Evolutionary conservation across 2,797 vertebrate genomes (phyloP).

Genomic region (Cygnus olor): DNA sequence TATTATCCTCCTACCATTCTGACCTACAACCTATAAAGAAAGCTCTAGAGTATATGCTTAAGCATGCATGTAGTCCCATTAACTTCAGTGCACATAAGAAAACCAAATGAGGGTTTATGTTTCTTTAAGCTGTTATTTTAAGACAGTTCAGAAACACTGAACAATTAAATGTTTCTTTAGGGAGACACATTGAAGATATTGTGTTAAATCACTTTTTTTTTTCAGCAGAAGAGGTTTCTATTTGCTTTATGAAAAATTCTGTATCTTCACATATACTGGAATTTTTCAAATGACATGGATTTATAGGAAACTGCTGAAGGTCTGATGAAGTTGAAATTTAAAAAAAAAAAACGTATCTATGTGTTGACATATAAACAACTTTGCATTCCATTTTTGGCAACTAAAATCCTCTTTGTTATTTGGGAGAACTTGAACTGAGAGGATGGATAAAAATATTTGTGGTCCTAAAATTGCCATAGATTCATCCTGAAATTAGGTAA

Average conservation of each 20-base stretch:
- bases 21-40: conserved; percentile 9
- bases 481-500: background rate
- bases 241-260: background rate
- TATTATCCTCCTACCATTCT: conserved; percentile 27
- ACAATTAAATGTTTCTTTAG: background rate
- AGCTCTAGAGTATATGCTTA: conserved; percentile 14
- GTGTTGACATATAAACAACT: background rate
- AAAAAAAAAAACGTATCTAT: background rate
- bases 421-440: background rate
- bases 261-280: background rate
- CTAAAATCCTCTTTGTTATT: background rate
- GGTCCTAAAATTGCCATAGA: background rate
- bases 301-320: background rate
- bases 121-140: conserved; percentile 3
- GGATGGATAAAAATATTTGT: background rate
- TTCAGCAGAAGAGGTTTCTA: background rate
- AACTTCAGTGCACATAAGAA: conserved; percentile 4
- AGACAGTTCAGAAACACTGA: background rate
- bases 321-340: background rate
- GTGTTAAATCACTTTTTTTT: accelerated
- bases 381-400: background rate
- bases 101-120: background rate
- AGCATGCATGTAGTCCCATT: background rate
- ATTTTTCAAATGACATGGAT: background rate
- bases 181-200: background rate